Base-by-base conservation (phyloP, 2,113 vertebrate species). In the Eulemur rufifrons region DNA sequence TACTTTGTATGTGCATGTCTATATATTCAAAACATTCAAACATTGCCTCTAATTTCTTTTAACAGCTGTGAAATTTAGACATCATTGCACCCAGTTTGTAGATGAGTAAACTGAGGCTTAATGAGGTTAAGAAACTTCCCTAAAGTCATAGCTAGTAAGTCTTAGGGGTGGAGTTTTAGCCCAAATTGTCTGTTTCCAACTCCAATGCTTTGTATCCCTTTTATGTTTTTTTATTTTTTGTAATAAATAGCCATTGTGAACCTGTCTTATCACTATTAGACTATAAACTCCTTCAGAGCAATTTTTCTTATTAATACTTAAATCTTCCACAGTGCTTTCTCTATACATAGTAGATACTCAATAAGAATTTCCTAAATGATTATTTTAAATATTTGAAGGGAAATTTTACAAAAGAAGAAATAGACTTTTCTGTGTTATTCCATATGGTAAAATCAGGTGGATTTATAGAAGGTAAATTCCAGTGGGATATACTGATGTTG, bases 291-390 rank as follows among this genome's bases (percentile, higher is more conserved):
- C 47, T 78, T 68, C 52, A 73, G 64, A 95, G 14, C 7, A 78
- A 12, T 50, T 84, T 89, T 4, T 69, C 59, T 88, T 74, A 34
- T 37, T 77, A 88, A 83, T 92, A 66, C 77, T 92, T 93, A 89
- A 89, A 69, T 77, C 64, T 42, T 18, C 63, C 39, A 39, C 39
- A 39, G 39, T 39, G 39, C 39, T 39, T 39, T 17, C 83, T 68
- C 52, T 77, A 77, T 12, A 6, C 23, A 20, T 56, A 25, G 15
- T 76, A 88, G 34, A 21, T 82, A 64, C 74, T 74, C 56, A 37
- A 20, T 86, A 45, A 81, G 39, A 92, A 68, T 50, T 83, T 83
- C 59, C 20, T 87, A 34, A 74, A 39, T 77, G 76, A 6, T 56
- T 50, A 73, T 10, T 32, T 86, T 80, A 86, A 81, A 12, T 32